phyloP scores from a whole-genome alignment of 2,113 vertebrate genomes.

The Chlamydotis undulata region DNA sequence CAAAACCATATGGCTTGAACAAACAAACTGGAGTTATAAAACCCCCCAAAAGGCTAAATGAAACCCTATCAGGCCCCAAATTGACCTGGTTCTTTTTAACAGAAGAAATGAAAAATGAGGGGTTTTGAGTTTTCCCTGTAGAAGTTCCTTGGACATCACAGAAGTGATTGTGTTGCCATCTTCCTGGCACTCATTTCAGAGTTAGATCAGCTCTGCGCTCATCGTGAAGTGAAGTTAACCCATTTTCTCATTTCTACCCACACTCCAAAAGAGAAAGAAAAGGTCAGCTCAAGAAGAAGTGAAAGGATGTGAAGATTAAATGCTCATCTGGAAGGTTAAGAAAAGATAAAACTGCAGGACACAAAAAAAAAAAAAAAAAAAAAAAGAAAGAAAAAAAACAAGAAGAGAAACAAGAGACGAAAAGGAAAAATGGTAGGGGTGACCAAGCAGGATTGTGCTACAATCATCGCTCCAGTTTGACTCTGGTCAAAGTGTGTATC shows the following conservation, averaged over 20 bases:
- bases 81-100: neutral
- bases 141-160: neutral
- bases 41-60: neutral
- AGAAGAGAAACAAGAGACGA: neutral
- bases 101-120: neutral
- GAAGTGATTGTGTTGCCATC: neutral
- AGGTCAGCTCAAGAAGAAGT: neutral
- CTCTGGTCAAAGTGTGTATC: neutral
- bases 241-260: neutral
- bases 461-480: neutral
- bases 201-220: neutral
- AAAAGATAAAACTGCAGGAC: neutral
- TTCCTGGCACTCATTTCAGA: neutral
- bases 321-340: neutral
- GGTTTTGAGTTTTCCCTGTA: neutral
- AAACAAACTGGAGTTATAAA: conserved; percentile 26
- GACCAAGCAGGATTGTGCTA: neutral
- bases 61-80: neutral
- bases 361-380: too few species aligned
- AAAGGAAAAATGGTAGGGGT: neutral
- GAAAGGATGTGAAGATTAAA: neutral
- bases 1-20: conserved; percentile 23
- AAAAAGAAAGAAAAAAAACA: neutral
- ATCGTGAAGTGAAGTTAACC: neutral
- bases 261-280: neutral